Evolutionary conservation across 2,797 vertebrate genomes (phyloP), one percentile per base, ranked within the genome.

Genomic region (Ibycter americanus): DNA sequence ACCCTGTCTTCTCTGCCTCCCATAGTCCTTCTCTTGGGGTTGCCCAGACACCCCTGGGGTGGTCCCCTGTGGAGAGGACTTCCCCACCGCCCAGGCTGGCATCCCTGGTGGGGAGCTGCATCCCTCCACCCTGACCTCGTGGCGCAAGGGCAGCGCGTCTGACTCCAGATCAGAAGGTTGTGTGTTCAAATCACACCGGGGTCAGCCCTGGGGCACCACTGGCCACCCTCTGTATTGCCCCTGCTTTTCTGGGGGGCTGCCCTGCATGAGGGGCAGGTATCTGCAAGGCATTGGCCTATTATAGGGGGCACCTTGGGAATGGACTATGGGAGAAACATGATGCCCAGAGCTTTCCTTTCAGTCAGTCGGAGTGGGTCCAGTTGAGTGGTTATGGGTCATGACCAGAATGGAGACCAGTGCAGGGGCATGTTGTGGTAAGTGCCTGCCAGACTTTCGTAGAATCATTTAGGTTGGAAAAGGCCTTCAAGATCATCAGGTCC

Each of bases 81-180:
- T 16, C 31, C 34, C 27, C 32, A 58, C 1, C 0, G 0, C 19
- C 4, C 23, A 42, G 1, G 1, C 3, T 4, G 0, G 0, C 6
- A 3, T 13, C 20, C 0, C 0, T 0, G 1, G 0, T 2, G 3
- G 31, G 27, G 4, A 17, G 1, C 2, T 25, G 0, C 0, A 2
- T 0, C 7, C 5, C 5, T 16, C 6, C 8, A 16, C 1, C 52
- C 31, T 0, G 79, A 56, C 94, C 91, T 83, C 31, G 71, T 94
- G 94, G 92, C 40, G 40, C 94, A 95, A 95, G 47, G 94, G 92
- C 7, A 96, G 94, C 71, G 54, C 83, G 0, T 94, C 94, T 95
- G 87, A 93, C 92, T 95, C 92, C 93, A 92, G 93, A 92, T 92
- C 95, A 93, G 93, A 93, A 96, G 89, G 87, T 2, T 93, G 89